A percentile compares a stretch with the other conserved stretches of the same genome.
Evolutionary conservation across 2,113 vertebrate genomes (phyloP).

Genomic region (Vombatus ursinus): DNA sequence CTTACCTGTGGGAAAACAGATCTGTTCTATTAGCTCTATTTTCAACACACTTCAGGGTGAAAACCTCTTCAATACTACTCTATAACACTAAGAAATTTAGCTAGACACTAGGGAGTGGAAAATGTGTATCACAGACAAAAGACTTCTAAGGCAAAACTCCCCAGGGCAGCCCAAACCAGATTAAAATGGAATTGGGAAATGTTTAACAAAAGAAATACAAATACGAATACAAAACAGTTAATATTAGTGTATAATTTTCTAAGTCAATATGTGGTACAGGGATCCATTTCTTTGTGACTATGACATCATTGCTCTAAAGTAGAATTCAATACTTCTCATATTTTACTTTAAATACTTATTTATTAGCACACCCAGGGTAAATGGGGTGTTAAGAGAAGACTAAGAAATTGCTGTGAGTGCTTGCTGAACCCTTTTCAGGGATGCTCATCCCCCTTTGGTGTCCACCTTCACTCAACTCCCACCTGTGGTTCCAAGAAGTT

Average conservation of each 20-base stretch:
- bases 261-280: not conserved
- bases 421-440: not conserved
- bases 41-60: not conserved
- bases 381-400: too few relatives aligned
- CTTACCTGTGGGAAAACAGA: constrained; percentile 29
- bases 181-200: not conserved
- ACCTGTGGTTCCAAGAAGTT: not conserved
- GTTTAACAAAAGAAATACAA: not conserved
- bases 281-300: not conserved
- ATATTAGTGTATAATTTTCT: not conserved
- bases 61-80: not conserved
- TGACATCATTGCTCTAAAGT: not conserved
- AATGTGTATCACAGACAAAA: not conserved
- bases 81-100: constrained; percentile 22
- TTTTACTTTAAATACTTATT: not conserved
- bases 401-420: too few relatives aligned
- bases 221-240: constrained; percentile 10
- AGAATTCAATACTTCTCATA: not conserved
- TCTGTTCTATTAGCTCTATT: constrained; percentile 40
- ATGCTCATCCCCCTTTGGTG: not conserved
- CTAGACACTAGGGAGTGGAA: constrained; percentile 2
- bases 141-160: not conserved
- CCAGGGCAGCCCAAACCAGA: not conserved
- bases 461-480: not conserved
- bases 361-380: not conserved